These are phyloP conservation scores for Eudasyphora cyanicolor DNA, from an alignment of 2,888 invertebrate genomes.

Conservation along the genomic window DNA sequence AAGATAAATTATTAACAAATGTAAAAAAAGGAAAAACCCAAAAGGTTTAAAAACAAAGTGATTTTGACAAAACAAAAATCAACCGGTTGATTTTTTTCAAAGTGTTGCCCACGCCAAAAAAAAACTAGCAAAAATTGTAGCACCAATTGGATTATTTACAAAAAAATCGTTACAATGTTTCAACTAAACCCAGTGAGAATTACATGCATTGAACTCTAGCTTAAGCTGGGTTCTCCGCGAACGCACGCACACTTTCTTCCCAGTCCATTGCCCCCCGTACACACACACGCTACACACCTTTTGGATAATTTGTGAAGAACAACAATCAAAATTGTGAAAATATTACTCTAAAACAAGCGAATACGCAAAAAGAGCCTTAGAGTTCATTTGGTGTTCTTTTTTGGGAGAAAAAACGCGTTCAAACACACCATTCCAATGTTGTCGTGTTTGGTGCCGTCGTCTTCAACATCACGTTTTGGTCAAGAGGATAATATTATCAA, in stretches of 20 bases:
- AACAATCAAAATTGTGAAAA: slow-evolving; percentile 30
- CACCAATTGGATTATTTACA: background rate
- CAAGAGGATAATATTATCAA: slow-evolving; percentile 80
- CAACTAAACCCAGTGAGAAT: background rate
- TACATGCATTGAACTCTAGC: background rate
- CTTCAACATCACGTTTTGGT: slow-evolving; percentile 80
- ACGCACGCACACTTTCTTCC: background rate
- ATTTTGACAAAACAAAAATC: slow-evolving; percentile 47
- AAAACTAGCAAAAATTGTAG: background rate
- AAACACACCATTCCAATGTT: slow-evolving; percentile 80
- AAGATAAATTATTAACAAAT: background rate
- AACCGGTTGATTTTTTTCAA: slow-evolving; percentile 2
- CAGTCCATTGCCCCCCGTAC: background rate
- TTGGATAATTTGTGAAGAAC: slow-evolving; percentile 7
- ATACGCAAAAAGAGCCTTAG: slow-evolving; percentile 1
- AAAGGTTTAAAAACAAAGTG: slow-evolving; percentile 24
- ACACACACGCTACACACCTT: background rate
- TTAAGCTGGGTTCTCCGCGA: background rate
- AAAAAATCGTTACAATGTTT: slow-evolving; percentile 33
- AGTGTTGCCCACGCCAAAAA: slow-evolving; percentile 1
- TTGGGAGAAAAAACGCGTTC: slow-evolving; percentile 50
- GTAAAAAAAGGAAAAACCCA: slow-evolving; percentile 14
- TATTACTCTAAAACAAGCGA: slow-evolving; percentile 16
- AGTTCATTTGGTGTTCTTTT: slow-evolving; percentile 22
- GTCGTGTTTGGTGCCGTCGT: slow-evolving; percentile 80